Evolutionary conservation across 2,888 invertebrate species (phyloP), one percentile per base, ranked within the genome.

Genomic region (Melinaea marsaeus): DNA sequence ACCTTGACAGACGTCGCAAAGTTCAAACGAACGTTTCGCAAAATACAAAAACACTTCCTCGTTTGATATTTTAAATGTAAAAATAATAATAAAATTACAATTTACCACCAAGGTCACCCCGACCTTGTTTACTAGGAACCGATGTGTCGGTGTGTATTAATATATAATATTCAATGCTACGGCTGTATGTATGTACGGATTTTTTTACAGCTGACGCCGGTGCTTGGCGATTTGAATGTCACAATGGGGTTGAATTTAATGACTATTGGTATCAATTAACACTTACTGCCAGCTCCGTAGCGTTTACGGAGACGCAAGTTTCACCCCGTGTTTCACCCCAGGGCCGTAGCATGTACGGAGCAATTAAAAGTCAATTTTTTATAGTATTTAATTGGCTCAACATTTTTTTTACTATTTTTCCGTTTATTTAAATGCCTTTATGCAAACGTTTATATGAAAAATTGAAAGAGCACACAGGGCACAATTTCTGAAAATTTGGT

Each of bases 51-150:
- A 73, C 74, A 83, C 86, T 90, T 89, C 88, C 89, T 87, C 83
- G 84, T 89, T 86, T 83, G 81, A 80, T 79, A 75, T 84, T 81
- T 83, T 85, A 79, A 80, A 64, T 80, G 82, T 84, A 81, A 86
- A 85, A 84, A 83, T 79, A 80, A 79, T 76, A 79, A 83, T 82
- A 84, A 83, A 83, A 84, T 82, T 81, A 82, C 79, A 78, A 80
- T 79, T 79, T 77, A 77, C 78, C 78, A 76, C 69, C 86, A 88
- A 89, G 89, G 90, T 81, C 79, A 75, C 75, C 67, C 69, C 73
- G 86, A 84, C 88, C 86, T 88, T 89, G 89, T 87, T 85, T 84
- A 86, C 84, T 76, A 84, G 81, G 81, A 84, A 82, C 82, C 77
- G 78, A 83, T 79, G 81, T 82, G 78, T 83, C 78, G 78, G 74